phyloP scores from a whole-genome alignment of 2,113 vertebrate genomes.

The Nymphicus hollandicus region DNA sequence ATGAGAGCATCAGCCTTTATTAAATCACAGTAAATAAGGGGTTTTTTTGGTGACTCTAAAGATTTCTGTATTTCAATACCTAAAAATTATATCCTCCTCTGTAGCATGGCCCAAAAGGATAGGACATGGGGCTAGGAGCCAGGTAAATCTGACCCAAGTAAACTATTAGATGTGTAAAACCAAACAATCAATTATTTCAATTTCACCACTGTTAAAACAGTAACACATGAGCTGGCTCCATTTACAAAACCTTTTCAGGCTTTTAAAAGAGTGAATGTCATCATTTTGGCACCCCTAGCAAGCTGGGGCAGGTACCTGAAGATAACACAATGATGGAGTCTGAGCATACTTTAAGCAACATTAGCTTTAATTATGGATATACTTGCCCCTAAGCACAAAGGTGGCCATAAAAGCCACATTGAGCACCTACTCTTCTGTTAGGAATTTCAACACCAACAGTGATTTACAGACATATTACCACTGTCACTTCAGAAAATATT shows the following conservation, averaged over 20 bases:
- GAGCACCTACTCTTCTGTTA: background rate
- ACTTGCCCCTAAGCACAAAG: background rate
- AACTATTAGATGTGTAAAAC: background rate
- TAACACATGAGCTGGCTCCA: background rate
- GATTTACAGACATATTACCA: background rate
- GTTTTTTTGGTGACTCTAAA: background rate
- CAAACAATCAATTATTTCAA: background rate
- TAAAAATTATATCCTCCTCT: background rate
- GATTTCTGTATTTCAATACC: background rate
- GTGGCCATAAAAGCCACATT: background rate
- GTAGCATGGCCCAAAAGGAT: background rate
- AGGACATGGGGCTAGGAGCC: background rate
- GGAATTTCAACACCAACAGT: background rate
- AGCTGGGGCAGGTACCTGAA: background rate
- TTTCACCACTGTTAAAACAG: background rate
- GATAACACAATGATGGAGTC: background rate
- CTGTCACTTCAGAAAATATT: background rate
- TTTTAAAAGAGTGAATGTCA: background rate
- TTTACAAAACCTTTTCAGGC: background rate
- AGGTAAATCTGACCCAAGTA: background rate
- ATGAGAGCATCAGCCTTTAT: background rate
- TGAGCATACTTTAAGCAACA: background rate
- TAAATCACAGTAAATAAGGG: background rate
- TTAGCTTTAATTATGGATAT: background rate
- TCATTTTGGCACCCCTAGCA: background rate